Evolutionary conservation across 35 echinoderm and acorn worm species (phyloP), one percentile per base, ranked within the genome.

Genomic region (Strongylocentrotus purpuratus): DNA sequence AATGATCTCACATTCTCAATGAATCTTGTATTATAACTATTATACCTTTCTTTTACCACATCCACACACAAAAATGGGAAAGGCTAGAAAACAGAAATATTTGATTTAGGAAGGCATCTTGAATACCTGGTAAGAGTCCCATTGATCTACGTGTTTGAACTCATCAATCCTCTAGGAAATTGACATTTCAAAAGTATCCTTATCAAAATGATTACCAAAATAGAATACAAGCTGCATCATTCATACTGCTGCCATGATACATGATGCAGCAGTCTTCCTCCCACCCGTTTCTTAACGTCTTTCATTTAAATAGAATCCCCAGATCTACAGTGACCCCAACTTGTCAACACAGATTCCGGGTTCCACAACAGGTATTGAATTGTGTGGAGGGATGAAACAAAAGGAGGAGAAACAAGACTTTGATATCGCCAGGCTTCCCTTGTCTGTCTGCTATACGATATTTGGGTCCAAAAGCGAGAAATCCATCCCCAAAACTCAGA

Each of bases 401-500:
- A n/a, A 78, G 65, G 20, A 78, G 65, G 22, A n/a, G 65, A n/a
- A 78, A 78, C 65, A 78, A 15, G 7, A 22, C 65, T 28, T 78
- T 78, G 65, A 78, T 78, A 25, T 22, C 65, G 5, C 18, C 65
- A 28, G 5, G 18, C 65, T 78, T n/a, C 28, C n/a, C n/a, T 28
- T 7, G 28, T n/a, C n/a, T 78, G 65, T 78, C 20, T 3, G 20
- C 65, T 78, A 15, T 78, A 78, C 22, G 65, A 78, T 78, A 78
- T n/a, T 78, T 78, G 65, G 65, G 65, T 78, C 65, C 65, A 78
- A 78, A 78, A 78, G 65, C 22, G 7, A 78, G 65, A 78, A 28
- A 78, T 78, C 65, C 28, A 78, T n/a, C 65, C 65, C 65, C 65
- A 78, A 78, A 78, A 78, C 22, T 78, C 65, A 78, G 65, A 78